These are phyloP conservation scores for Ceratina australensis DNA, from an alignment of 1,140 invertebrate species.

Conservation along the genomic window DNA sequence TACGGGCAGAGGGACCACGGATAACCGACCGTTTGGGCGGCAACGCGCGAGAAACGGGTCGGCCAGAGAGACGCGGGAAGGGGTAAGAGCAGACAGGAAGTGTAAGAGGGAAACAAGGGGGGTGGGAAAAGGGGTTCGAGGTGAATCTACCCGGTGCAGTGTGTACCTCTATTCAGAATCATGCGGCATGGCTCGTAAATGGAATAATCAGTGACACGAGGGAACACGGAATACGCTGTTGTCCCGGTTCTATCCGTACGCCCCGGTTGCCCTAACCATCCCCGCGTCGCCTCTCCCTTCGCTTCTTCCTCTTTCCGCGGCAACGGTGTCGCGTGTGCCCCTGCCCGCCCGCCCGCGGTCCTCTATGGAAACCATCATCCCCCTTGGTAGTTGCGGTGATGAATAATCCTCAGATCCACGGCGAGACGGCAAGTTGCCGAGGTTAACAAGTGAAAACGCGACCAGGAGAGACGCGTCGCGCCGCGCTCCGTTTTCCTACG, in stretches of 20 bases:
- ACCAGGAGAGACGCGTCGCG: not conserved
- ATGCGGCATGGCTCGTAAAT: constrained; percentile 71
- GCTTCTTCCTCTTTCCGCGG: constrained; percentile 38
- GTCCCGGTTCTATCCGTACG: constrained; percentile 51
- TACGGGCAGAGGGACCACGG: not conserved
- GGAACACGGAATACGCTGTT: constrained; percentile 68
- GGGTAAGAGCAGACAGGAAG: not conserved
- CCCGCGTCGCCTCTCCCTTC: constrained; percentile 2
- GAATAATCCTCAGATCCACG: constrained; percentile 74
- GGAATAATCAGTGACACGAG: constrained; percentile 77
- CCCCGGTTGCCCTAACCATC: constrained; percentile 55
- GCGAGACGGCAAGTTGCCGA: constrained; percentile 68
- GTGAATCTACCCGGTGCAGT: constrained; percentile 49
- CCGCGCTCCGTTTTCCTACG: not conserved
- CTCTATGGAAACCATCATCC: constrained; percentile 63
- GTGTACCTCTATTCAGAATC: constrained; percentile 72
- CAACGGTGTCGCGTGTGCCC: constrained; percentile 16
- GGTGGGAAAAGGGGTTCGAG: constrained; percentile 42
- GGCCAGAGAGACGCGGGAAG: not conserved
- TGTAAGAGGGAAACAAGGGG: constrained; percentile 23
- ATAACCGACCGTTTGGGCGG: not conserved
- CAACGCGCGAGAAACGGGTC: constrained; percentile 4
- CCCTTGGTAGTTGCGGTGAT: constrained; percentile 69
- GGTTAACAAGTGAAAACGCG: constrained; percentile 68
- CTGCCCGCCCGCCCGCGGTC: not conserved